Percentiles rank a stretch among this genome's conserved stretches.
Conservation (phyloP, 2,888 invertebrate species). For the Galeopsomyia nigrocyanea region DNA sequence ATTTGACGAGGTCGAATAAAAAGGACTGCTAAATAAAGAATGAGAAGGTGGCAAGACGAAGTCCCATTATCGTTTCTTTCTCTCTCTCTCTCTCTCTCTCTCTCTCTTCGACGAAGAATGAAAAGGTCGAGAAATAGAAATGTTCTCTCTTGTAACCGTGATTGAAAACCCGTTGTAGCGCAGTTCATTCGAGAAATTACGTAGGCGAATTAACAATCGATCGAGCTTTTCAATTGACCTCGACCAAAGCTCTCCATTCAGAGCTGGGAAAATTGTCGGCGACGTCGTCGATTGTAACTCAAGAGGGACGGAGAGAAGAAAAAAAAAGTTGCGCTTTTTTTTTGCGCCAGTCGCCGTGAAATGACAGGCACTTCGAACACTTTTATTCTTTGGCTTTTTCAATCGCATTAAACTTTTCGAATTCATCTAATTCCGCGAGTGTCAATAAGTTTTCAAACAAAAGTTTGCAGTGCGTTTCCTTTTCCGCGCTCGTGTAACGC, state of each 20-base stretch:
- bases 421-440: conserved; percentile 6
- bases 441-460: conserved; percentile 11
- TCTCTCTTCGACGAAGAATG: conserved; percentile 28
- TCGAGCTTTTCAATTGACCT: conserved; percentile 27
- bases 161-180: conserved; percentile 40
- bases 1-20: too few relatives aligned
- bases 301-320: not conserved
- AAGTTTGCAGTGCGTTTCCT: not conserved
- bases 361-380: not conserved
- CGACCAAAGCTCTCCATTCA: conserved; percentile 7
- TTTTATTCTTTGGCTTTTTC: conserved; percentile 6
- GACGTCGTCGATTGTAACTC: conserved; percentile 12
- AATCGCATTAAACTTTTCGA: conserved; percentile 26
- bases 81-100: too few relatives aligned
- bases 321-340: not conserved
- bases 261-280: conserved; percentile 28
- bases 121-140: conserved; percentile 48
- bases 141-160: conserved; percentile 46
- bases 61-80: too few relatives aligned
- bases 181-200: conserved; percentile 24
- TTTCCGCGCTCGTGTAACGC: not conserved
- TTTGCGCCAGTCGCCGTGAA: not conserved
- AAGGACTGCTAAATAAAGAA: too few relatives aligned
- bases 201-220: conserved; percentile 31
- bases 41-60: too few relatives aligned